phyloP scores from a whole-genome alignment of 2,888 invertebrate genomes.

The Alentia gelatinosa region DNA sequence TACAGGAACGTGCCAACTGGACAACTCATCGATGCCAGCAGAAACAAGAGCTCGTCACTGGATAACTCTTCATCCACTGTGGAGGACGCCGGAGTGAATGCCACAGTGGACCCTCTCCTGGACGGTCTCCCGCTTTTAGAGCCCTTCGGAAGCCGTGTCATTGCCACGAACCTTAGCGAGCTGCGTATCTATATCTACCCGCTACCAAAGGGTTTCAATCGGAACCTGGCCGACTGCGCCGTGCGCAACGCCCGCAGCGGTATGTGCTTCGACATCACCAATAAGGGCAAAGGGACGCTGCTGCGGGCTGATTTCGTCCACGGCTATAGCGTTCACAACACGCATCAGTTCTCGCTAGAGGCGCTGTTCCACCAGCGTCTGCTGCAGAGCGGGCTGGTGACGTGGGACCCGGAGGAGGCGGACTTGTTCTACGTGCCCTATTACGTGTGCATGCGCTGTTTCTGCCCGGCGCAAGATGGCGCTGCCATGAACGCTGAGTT shows the following conservation, averaged over 20 bases:
- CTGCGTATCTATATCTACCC: conserved; percentile 57
- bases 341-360: conserved; percentile 68
- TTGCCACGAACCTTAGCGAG: background rate
- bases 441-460: conserved; percentile 62
- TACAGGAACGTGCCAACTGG: background rate
- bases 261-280: conserved; percentile 44
- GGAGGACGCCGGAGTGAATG: background rate
- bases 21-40: background rate
- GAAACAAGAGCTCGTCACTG: background rate
- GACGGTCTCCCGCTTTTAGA: background rate
- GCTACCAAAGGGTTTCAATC: conserved; percentile 57
- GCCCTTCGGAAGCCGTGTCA: background rate
- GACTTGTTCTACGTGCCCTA: conserved; percentile 71
- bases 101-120: background rate
- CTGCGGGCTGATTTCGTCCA: conserved; percentile 3
- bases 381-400: conserved; percentile 67
- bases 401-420: conserved; percentile 66
- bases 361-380: conserved; percentile 69
- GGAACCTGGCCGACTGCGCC: conserved; percentile 51
- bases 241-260: conserved; percentile 11
- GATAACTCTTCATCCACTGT: background rate
- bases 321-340: conserved; percentile 43
- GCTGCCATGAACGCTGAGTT: conserved; percentile 30
- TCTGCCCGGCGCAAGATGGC: conserved; percentile 36
- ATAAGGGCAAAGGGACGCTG: conserved; percentile 52